Conservation (phyloP, 1,140 invertebrate genomes). For the Caenorhabditis remanei region DNA sequence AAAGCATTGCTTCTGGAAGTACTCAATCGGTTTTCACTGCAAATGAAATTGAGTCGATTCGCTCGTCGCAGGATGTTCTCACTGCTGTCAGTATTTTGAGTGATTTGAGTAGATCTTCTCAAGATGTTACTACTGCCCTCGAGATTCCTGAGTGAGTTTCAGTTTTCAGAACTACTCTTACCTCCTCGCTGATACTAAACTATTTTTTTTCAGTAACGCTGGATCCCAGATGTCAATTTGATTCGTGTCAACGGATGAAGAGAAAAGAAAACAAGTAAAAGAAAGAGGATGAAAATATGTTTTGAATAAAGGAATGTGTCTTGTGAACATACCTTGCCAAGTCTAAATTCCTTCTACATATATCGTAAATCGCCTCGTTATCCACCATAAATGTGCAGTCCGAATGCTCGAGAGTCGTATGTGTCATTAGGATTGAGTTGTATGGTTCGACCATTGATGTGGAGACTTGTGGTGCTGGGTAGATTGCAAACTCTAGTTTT, state of each 20-base stretch:
- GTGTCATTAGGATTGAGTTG: conserved; percentile 81
- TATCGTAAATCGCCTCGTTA: conserved; percentile 92
- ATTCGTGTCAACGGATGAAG: neutral
- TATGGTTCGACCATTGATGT: conserved; percentile 79
- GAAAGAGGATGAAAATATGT: neutral
- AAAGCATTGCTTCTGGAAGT: conserved; percentile 14
- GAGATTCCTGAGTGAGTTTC: conserved; percentile 27
- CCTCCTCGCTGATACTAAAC: neutral
- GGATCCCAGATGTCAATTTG: conserved; percentile 16
- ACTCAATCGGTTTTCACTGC: neutral
- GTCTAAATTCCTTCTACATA: conserved; percentile 89
- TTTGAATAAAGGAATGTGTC: neutral
- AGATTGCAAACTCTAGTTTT: conserved; percentile 88
- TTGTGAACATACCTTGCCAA: conserved; percentile 81
- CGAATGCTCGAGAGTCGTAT: conserved; percentile 80
- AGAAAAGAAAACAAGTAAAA: neutral
- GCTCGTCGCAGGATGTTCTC: conserved; percentile 26
- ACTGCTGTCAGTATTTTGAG: conserved; percentile 33
- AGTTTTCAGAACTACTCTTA: too few relatives aligned
- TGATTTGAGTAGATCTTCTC: conserved; percentile 39
- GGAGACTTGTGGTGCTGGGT: conserved; percentile 86
- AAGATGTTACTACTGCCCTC: conserved; percentile 23
- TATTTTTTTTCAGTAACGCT: neutral
- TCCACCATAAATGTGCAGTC: conserved; percentile 80
- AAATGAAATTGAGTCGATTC: conserved; percentile 6